These are phyloP conservation scores for Perizoma flavofasciatum DNA, from an alignment of 2,888 invertebrate species.

Conservation along the genomic window DNA sequence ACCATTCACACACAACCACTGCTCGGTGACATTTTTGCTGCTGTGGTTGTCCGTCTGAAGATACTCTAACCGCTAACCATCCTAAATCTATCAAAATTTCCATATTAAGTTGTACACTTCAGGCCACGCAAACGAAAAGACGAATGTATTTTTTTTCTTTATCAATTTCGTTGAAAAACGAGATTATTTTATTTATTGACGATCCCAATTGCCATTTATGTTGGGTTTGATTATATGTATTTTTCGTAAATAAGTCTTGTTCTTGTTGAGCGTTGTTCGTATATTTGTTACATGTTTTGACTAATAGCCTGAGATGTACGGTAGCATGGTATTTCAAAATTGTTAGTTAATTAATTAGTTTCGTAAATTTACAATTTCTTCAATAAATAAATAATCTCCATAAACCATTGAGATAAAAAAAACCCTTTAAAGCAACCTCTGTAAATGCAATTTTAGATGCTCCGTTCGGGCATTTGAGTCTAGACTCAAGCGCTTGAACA, in stretches of 20 bases:
- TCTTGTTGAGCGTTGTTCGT: slow-evolving; percentile 63
- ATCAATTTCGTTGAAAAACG: slow-evolving; percentile 59
- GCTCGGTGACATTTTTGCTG: too few relatives aligned
- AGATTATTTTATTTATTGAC: slow-evolving; percentile 79
- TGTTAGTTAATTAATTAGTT: slow-evolving; percentile 40
- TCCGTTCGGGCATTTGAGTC: slow-evolving; percentile 59
- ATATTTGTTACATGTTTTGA: slow-evolving; percentile 65
- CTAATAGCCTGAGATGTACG: slow-evolving; percentile 72
- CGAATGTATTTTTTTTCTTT: slow-evolving; percentile 32
- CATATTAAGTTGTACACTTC: slow-evolving; percentile 7
- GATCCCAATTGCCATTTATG: slow-evolving; percentile 41
- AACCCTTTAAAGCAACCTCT: slow-evolving; percentile 63
- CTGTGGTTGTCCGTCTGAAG: too few relatives aligned
- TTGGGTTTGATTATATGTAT: slow-evolving; percentile 39
- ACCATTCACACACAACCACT: too few relatives aligned
- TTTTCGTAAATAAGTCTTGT: slow-evolving; percentile 34
- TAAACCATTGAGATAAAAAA: slow-evolving; percentile 48
- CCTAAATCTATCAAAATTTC: not conserved
- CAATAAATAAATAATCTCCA: slow-evolving; percentile 77
- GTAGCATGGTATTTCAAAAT: slow-evolving; percentile 64
- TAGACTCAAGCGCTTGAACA: slow-evolving; percentile 54
- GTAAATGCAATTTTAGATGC: slow-evolving; percentile 69
- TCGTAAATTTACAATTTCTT: slow-evolving; percentile 38
- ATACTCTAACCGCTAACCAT: too few relatives aligned
- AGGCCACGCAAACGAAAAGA: slow-evolving; percentile 19